These are phyloP conservation scores for Drosophila eugracilis DNA, from an alignment of 1,140 invertebrate species.

Conservation along the genomic window DNA sequence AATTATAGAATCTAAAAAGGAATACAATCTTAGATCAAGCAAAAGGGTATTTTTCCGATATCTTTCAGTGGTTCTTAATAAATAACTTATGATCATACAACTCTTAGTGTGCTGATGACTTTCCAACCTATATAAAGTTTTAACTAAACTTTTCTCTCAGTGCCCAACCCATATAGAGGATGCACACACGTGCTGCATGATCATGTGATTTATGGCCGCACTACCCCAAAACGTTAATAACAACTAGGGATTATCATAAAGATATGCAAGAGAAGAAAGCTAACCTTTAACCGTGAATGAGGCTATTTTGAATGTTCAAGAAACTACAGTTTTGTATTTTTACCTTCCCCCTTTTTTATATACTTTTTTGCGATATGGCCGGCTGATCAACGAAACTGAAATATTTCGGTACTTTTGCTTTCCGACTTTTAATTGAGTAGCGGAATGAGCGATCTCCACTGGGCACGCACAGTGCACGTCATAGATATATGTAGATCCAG, in stretches of 20 bases:
- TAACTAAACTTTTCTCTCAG: conserved; percentile 14
- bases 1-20: background rate
- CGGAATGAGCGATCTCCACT: conserved; percentile 41
- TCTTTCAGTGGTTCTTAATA: too few species aligned
- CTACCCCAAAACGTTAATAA: conserved; percentile 34
- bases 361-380: conserved; percentile 35
- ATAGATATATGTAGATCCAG: conserved; percentile 16
- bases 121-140: too few species aligned
- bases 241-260: conserved; percentile 55
- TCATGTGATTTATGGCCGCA: conserved; percentile 64
- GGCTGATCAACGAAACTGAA: conserved; percentile 72
- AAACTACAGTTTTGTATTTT: conserved; percentile 35
- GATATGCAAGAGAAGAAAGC: conserved; percentile 39
- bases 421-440: conserved; percentile 68
- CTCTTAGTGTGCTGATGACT: too few species aligned
- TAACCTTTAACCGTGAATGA: conserved; percentile 37
- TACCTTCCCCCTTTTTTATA: conserved; percentile 3
- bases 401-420: conserved; percentile 80
- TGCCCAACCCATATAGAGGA: conserved; percentile 1
- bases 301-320: conserved; percentile 47
- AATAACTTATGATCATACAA: too few species aligned
- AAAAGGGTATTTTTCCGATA: too few species aligned
- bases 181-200: conserved; percentile 51
- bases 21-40: too few species aligned
- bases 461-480: conserved; percentile 65